Base-by-base conservation (phyloP, 2,113 vertebrate species). In the Chaenocephalus aceratus region DNA sequence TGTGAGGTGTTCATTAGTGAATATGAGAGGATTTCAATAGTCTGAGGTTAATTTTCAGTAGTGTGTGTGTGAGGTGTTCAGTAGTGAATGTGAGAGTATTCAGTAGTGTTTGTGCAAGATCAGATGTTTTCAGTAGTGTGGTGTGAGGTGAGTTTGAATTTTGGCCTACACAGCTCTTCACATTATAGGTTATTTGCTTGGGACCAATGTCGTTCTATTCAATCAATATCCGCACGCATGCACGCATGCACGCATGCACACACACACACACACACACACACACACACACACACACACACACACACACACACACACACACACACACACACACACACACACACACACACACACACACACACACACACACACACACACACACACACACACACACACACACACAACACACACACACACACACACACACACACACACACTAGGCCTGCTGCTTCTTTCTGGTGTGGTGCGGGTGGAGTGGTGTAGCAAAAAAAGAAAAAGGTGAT, bases 151-250 rank as follows among this genome's bases (percentile, higher is more conserved):
- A 26, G 26, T 26, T 26, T 26, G 26, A 26, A 26, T 26, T 26
- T 26, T 26, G 26, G 26, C 26, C 26, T 26, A 26, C 26, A 26
- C 26, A 2, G 26, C 26, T 2, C 26, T 26, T 26, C 26, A 26
- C n/a, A 26, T 26, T 26, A 26, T 56, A 62, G 69, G 52, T 46
- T 77, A 41, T 86, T 82, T 92, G 82, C 78, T n/a, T 56, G 75
- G 75, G 88, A 89, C 80, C 57, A 68, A 74, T 84, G 86, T 85
- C 53, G 57, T n/a, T n/a, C 61, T 87, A 78, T 89, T 92, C 65
- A 90, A 87, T 90, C 85, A 88, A 83, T 88, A 87, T n/a, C n/a
- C n/a, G n/a, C n/a, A n/a, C n/a, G n/a, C n/a, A n/a, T n/a, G n/a
- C n/a, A n/a, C n/a, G n/a, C n/a, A n/a, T n/a, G n/a, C n/a, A n/a